Percentiles rank a stretch among this genome's conserved stretches.
These are phyloP conservation scores for Noctilio leporinus DNA, from an alignment of 2,113 vertebrate genomes.

Conservation along the genomic window DNA sequence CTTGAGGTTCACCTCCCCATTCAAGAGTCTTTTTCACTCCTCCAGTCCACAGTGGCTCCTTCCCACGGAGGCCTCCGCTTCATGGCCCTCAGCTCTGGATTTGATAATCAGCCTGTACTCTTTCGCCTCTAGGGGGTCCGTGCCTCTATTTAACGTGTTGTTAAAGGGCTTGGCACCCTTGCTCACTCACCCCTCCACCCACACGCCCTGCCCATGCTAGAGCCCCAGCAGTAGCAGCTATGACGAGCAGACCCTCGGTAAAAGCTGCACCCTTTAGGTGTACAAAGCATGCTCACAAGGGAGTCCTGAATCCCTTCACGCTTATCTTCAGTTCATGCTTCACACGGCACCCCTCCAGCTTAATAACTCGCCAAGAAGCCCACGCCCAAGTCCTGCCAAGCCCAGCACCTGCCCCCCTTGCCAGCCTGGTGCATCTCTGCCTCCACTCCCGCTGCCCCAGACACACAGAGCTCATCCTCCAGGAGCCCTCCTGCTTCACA, in stretches of 20 bases:
- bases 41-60: no score
- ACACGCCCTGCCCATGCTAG: background rate
- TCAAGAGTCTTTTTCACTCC: background rate
- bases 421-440: background rate
- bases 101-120: background rate
- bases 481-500: background rate
- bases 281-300: background rate
- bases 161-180: no score
- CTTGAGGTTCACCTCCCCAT: background rate
- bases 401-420: background rate
- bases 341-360: background rate
- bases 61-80: background rate
- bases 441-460: background rate
- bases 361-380: background rate
- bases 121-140: background rate
- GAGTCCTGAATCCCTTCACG: background rate
- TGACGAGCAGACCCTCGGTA: background rate
- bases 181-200: no score
- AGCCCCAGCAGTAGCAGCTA: background rate
- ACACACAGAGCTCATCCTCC: background rate
- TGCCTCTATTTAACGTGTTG: background rate
- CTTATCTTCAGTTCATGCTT: background rate
- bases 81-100: background rate
- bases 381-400: background rate
- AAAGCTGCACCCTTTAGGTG: accelerated